Percentiles rank a stretch among this genome's conserved stretches.
Evolutionary conservation across 2,113 vertebrate genomes (phyloP).

Genomic region (Cyprinodon tularosa): DNA sequence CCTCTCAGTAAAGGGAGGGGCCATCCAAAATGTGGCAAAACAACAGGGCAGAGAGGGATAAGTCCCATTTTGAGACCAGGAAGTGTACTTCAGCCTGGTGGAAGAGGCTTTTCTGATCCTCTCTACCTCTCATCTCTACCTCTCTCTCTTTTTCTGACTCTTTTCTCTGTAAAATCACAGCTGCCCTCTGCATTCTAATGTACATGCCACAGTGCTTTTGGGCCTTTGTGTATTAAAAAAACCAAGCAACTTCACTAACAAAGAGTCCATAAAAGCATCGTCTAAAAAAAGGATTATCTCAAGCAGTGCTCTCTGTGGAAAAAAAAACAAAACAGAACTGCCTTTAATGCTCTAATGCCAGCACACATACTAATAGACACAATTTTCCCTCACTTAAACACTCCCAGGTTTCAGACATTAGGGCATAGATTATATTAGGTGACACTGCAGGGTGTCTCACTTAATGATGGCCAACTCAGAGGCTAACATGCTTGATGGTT

Average conservation of each 20-base stretch:
- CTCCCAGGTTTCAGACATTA: constrained; percentile 44
- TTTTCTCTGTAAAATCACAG: constrained; percentile 79
- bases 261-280: constrained; percentile 81
- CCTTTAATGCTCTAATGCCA: constrained; percentile 32
- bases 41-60: constrained; percentile 96
- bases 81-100: constrained; percentile 61
- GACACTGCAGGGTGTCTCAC: constrained; percentile 45
- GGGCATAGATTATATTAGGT: constrained; percentile 14
- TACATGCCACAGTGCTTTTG: constrained; percentile 81
- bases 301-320: constrained; percentile 83
- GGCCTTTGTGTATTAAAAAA: constrained; percentile 76
- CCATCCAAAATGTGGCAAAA: constrained; percentile 99
- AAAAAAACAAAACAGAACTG: constrained; percentile 46
- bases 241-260: constrained; percentile 67
- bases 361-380: constrained; percentile 8
- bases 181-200: constrained; percentile 84
- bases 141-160: constrained; percentile 63
- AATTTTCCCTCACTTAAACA: constrained; percentile 22
- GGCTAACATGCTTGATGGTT: constrained; percentile 62
- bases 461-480: constrained; percentile 42
- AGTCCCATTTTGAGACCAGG: constrained; percentile 97
- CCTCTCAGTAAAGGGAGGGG: constrained; percentile 88
- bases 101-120: constrained; percentile 63
- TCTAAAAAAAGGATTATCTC: constrained; percentile 78
- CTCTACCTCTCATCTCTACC: constrained; percentile 44